These are phyloP conservation scores for Gambusia affinis DNA, from an alignment of 2,113 vertebrate genomes.

Conservation along the genomic window DNA sequence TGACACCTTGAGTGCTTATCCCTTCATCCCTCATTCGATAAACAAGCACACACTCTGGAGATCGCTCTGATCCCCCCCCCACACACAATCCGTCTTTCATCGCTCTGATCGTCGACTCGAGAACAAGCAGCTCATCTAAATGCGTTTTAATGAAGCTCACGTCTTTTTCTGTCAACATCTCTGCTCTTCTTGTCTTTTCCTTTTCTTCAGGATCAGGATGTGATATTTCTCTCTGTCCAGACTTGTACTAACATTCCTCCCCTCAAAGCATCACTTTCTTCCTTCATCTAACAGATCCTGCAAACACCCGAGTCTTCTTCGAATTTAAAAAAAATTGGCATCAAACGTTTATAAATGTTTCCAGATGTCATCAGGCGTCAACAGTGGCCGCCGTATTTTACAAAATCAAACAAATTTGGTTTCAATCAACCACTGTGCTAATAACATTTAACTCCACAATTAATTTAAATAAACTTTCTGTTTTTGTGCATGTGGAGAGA, in stretches of 20 bases:
- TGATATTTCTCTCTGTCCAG: constrained; percentile 49
- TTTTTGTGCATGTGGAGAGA: too few species aligned
- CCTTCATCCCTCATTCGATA: constrained; percentile 61
- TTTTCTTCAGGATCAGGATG: constrained; percentile 35
- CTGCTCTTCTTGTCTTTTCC: neutral
- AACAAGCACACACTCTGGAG: constrained; percentile 16
- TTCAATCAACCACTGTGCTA: too few species aligned
- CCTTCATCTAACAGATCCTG: neutral
- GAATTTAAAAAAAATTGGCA: too few species aligned
- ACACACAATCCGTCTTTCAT: neutral
- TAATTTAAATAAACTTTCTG: too few species aligned
- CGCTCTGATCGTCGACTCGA: neutral
- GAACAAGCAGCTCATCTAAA: neutral
- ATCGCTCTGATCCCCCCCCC: constrained; percentile 4
- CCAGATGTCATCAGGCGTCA: too few species aligned
- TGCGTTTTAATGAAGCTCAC: neutral
- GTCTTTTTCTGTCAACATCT: neutral
- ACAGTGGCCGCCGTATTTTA: too few species aligned
- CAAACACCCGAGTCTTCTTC: neutral
- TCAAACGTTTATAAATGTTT: too few species aligned
- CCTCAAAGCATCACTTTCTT: constrained; percentile 15
- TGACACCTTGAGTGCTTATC: constrained; percentile 68
- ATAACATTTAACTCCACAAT: too few species aligned
- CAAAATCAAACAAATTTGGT: too few species aligned
- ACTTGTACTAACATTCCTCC: constrained; percentile 74